Evolutionary conservation across 1,140 invertebrate species (phyloP).

Genomic region (Colletes latitarsis): DNA sequence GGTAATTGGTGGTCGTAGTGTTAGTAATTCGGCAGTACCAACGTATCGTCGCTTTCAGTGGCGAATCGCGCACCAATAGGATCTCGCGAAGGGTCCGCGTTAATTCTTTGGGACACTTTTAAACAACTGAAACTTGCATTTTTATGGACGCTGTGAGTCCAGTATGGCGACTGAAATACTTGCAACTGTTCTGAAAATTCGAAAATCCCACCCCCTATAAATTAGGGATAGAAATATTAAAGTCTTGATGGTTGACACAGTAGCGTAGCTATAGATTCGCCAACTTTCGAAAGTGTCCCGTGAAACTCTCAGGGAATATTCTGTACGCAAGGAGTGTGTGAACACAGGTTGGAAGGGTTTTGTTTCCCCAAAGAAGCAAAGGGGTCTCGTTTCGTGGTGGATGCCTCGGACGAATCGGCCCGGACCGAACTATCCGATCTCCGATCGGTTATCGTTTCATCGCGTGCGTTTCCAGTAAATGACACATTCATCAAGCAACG

Average conservation of each 20-base stretch:
- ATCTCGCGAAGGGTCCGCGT: too few relatives aligned
- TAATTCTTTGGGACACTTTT: slow-evolving; percentile 26
- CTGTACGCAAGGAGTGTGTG: too few relatives aligned
- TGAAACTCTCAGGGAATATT: too few relatives aligned
- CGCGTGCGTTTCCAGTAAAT: slow-evolving; percentile 51
- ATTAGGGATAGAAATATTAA: too few relatives aligned
- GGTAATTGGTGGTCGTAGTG: slow-evolving; percentile 30
- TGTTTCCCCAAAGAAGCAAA: too few relatives aligned
- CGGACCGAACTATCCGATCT: not conserved
- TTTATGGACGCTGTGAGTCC: not conserved
- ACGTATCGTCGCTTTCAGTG: slow-evolving; percentile 4
- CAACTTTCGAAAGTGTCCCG: too few relatives aligned
- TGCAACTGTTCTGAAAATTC: not conserved
- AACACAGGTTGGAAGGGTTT: too few relatives aligned
- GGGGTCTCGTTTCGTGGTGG: too few relatives aligned
- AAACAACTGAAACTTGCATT: not conserved
- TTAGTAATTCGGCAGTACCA: slow-evolving; percentile 44
- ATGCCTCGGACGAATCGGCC: not conserved
- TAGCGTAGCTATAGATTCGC: too few relatives aligned
- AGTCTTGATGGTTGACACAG: too few relatives aligned
- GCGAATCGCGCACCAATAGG: too few relatives aligned
- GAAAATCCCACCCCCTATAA: too few relatives aligned
- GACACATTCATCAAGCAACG: slow-evolving; percentile 35
- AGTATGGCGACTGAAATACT: not conserved
- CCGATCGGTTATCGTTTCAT: slow-evolving; percentile 25